Evolutionary conservation across 1,140 invertebrate species (phyloP).

Genomic region (Schmidtea mediterranea): DNA sequence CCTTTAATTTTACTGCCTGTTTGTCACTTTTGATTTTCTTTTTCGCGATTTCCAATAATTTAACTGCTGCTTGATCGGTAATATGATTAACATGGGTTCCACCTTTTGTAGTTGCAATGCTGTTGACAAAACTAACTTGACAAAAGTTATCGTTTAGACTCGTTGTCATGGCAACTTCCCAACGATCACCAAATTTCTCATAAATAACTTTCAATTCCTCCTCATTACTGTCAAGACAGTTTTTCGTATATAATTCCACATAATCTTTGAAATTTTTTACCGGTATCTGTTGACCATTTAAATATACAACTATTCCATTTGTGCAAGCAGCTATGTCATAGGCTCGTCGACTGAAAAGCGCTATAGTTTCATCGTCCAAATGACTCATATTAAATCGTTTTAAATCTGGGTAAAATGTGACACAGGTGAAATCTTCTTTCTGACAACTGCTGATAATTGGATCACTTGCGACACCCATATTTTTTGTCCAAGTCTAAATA

Average conservation of each 20-base stretch:
- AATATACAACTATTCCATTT: conserved; percentile 63
- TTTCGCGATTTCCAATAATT: conserved; percentile 61
- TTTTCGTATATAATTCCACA: conserved; percentile 62
- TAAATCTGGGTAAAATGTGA: conserved; percentile 83
- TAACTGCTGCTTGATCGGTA: conserved; percentile 53
- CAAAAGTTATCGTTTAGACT: conserved; percentile 60
- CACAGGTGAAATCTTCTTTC: conserved; percentile 71
- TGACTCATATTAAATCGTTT: conserved; percentile 77
- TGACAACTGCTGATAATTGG: conserved; percentile 19
- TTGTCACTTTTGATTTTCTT: conserved; percentile 36
- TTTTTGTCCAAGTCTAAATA: background rate
- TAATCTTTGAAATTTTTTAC: conserved; percentile 65
- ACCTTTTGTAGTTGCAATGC: conserved; percentile 88
- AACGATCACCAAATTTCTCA: conserved; percentile 54
- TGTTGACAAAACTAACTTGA: conserved; percentile 96
- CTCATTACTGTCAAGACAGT: conserved; percentile 46
- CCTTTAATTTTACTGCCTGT: conserved; percentile 6
- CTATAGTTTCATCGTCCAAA: conserved; percentile 75
- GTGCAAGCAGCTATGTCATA: conserved; percentile 77
- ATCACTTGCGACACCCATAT: background rate
- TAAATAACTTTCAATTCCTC: conserved; percentile 59
- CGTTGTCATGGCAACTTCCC: conserved; percentile 75
- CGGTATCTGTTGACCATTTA: conserved; percentile 64
- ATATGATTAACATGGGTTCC: conserved; percentile 89
- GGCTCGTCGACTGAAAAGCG: conserved; percentile 64